Evolutionary conservation across 1,140 invertebrate species (phyloP).

Genomic region (Papilio glaucus): DNA sequence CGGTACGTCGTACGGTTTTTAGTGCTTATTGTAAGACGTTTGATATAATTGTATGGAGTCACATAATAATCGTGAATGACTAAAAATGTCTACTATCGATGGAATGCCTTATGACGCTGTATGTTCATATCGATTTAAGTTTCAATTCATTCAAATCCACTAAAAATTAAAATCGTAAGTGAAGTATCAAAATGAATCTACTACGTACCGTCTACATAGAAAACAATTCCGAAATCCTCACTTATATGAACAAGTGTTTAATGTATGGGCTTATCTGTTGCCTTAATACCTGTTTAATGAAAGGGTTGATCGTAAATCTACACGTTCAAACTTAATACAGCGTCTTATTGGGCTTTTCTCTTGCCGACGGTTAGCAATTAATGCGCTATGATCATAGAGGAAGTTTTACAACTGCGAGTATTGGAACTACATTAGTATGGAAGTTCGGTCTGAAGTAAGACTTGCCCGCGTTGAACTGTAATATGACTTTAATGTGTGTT

Average conservation of each 20-base stretch:
- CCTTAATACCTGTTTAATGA: constrained; percentile 82
- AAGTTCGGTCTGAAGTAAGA: constrained; percentile 73
- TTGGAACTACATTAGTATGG: constrained; percentile 80
- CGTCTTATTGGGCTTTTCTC: constrained; percentile 72
- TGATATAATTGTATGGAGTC: too few species aligned
- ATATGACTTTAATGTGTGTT: constrained; percentile 75
- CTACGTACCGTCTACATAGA: constrained; percentile 56
- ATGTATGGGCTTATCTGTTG: constrained; percentile 73
- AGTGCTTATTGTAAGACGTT: too few species aligned
- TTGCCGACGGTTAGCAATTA: constrained; percentile 72
- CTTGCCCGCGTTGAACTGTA: constrained; percentile 71
- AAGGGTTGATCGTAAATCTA: constrained; percentile 82
- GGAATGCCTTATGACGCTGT: too few species aligned
- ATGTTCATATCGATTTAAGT: too few species aligned
- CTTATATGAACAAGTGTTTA: constrained; percentile 72
- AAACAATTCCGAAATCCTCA: constrained; percentile 64
- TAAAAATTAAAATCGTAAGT: not conserved
- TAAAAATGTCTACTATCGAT: too few species aligned
- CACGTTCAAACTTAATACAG: constrained; percentile 75
- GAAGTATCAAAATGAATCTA: constrained; percentile 35
- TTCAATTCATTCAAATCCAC: too few species aligned
- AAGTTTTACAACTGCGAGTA: constrained; percentile 76
- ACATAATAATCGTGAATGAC: too few species aligned
- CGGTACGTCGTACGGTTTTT: too few species aligned
- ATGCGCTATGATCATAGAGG: constrained; percentile 75